Evolutionary conservation across 2,888 invertebrate species (phyloP).

Genomic region (Troides oblongomaculatus): DNA sequence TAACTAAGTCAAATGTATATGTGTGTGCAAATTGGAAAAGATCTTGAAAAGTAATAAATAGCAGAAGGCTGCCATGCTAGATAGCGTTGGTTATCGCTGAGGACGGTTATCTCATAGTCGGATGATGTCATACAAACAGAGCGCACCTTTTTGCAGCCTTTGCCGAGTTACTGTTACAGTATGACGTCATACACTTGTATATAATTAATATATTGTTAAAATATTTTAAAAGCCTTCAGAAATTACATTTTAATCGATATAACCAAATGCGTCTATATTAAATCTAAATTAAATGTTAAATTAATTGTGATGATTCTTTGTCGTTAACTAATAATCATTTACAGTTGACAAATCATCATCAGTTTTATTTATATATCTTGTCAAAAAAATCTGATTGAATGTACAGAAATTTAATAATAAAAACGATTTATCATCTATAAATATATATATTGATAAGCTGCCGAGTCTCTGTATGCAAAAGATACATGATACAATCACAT

Average conservation of each 20-base stretch:
- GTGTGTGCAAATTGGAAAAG: not conserved
- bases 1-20: too few relatives aligned
- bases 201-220: not conserved
- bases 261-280: not conserved
- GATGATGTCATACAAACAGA: constrained; percentile 24
- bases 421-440: not conserved
- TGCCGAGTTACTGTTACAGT: constrained; percentile 4
- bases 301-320: too few relatives aligned
- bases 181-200: constrained; percentile 19
- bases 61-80: not conserved
- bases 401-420: too few relatives aligned
- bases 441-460: not conserved
- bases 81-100: not conserved
- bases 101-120: constrained; percentile 21
- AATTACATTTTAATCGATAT: constrained; percentile 15
- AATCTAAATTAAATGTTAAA: too few relatives aligned
- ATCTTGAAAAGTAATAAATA: not conserved
- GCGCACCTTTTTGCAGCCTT: constrained; percentile 15
- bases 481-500: not conserved
- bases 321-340: not conserved
- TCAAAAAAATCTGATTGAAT: too few relatives aligned
- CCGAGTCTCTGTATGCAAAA: not conserved
- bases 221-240: not conserved
- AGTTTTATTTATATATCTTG: not conserved
- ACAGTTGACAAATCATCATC: not conserved